Conservation (phyloP, 2,888 invertebrate species). For the Ferrisia virgata region DNA sequence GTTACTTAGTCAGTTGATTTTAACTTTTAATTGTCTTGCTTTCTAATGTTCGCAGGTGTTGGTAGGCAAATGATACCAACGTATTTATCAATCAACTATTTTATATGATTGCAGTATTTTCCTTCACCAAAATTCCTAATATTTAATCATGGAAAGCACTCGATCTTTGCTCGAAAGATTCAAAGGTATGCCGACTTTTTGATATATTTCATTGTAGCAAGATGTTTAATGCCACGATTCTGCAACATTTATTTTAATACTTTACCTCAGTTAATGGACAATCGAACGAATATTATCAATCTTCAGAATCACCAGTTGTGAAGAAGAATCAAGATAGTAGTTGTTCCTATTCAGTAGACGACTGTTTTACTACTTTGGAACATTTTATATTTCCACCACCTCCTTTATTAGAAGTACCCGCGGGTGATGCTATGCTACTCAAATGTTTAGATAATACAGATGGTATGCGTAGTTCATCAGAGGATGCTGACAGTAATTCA, state of each 20-base stretch:
- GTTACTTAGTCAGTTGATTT: not conserved
- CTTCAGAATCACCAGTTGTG: not conserved
- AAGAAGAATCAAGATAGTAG: not conserved
- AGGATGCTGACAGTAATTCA: constrained; percentile 47
- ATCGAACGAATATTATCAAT: not conserved
- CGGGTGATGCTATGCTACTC: not conserved
- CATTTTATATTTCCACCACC: constrained; percentile 47
- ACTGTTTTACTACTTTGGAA: constrained; percentile 8
- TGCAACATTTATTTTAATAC: not conserved
- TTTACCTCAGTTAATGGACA: not conserved
- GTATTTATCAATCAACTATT: constrained; percentile 37
- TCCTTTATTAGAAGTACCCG: constrained; percentile 40
- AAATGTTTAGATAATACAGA: constrained; percentile 39
- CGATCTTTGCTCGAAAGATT: constrained; percentile 37
- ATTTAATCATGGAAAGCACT: constrained; percentile 39
- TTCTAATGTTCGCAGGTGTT: constrained; percentile 45
- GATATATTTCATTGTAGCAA: not conserved
- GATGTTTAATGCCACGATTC: not conserved
- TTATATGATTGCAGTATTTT: constrained; percentile 1
- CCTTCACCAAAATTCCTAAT: not conserved
- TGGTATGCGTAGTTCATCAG: constrained; percentile 45
- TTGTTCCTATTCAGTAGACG: constrained; percentile 4
- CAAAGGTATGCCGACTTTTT: constrained; percentile 27
- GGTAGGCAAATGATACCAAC: constrained; percentile 48
- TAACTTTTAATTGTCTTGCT: not conserved